phyloP scores from a whole-genome alignment of 2,113 vertebrate species.

The Tachysurus fulvidraco region DNA sequence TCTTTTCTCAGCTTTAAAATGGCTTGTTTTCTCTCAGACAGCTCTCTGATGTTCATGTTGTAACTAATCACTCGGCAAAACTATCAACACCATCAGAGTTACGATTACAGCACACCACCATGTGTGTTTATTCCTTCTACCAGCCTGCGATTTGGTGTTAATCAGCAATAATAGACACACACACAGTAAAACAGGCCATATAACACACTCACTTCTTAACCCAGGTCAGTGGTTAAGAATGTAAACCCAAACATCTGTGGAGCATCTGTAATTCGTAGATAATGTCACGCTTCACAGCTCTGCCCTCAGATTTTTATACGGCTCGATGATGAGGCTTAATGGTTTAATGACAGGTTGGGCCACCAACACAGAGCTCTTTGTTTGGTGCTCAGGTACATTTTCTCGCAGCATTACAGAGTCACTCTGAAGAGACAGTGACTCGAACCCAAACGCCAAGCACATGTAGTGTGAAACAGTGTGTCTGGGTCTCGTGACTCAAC shows the following conservation, averaged over 20 bases:
- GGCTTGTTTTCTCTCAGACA: too few species aligned
- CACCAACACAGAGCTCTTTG: background rate
- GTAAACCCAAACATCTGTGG: background rate
- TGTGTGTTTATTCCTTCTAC: background rate
- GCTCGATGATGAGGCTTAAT: background rate
- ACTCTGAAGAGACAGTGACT: background rate
- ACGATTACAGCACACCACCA: background rate
- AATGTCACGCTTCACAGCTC: background rate
- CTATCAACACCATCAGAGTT: too few species aligned
- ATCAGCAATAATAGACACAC: background rate
- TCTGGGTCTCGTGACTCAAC: background rate
- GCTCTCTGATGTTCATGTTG: too few species aligned
- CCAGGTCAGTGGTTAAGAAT: background rate
- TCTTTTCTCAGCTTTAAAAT: too few species aligned
- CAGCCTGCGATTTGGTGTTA: background rate
- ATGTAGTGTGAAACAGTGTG: background rate
- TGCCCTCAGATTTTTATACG: background rate
- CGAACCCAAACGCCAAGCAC: background rate
- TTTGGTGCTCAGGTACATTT: background rate
- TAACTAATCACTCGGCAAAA: too few species aligned
- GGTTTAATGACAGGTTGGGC: background rate
- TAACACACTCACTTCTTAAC: background rate
- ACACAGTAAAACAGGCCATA: background rate
- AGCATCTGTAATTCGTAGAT: constrained; percentile 1
- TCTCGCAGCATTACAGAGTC: background rate